Conservation (phyloP, 1,140 invertebrate genomes). For the Laupala kohalensis region DNA sequence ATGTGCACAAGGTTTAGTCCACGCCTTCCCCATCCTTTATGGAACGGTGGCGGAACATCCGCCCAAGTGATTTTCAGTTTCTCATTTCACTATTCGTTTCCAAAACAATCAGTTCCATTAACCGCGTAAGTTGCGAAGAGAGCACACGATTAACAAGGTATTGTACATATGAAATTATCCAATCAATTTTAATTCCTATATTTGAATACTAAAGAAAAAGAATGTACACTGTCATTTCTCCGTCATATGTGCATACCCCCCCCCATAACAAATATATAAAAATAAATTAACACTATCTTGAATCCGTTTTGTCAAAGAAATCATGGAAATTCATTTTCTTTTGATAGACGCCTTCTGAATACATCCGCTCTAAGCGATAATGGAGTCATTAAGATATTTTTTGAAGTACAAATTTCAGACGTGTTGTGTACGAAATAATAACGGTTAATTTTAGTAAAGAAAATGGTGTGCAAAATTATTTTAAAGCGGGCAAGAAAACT, state of each 20-base stretch:
- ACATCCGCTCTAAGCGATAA: not conserved
- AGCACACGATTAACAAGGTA: not conserved
- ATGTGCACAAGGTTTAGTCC: rapidly evolving
- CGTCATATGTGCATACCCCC: not conserved
- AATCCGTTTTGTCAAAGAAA: not conserved
- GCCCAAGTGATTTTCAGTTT: not conserved
- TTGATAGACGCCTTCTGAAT: not conserved
- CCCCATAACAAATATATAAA: not conserved
- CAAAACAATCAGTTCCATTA: not conserved
- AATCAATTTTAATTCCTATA: not conserved
- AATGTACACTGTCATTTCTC: not conserved
- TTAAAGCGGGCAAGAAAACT: not conserved
- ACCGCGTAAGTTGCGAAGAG: not conserved
- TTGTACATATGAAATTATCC: not conserved
- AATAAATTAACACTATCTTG: not conserved
- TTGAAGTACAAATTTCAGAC: not conserved
- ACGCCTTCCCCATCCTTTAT: not conserved
- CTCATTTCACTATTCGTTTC: not conserved
- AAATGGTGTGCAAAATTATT: not conserved
- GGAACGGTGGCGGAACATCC: not conserved
- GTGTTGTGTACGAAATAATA: not conserved
- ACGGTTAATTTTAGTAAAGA: constrained; percentile 2
- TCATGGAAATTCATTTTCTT: not conserved
- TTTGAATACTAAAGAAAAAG: not conserved
- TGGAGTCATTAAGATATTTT: not conserved